phyloP scores from a whole-genome alignment of 1,140 invertebrate species.

The Ceratina calcarata region DNA sequence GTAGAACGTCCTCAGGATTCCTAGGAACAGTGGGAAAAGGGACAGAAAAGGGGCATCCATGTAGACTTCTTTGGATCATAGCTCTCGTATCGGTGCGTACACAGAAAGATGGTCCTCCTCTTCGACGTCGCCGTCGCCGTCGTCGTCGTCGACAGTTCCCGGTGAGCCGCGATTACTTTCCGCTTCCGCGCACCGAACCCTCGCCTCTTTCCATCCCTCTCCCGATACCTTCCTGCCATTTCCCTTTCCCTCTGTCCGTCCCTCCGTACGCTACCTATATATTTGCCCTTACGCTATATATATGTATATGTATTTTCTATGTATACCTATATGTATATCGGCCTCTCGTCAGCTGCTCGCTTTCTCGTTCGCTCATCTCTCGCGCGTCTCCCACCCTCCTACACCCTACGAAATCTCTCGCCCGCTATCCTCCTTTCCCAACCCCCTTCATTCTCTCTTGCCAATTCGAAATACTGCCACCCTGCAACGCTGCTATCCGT shows the following conservation, averaged over 20 bases:
- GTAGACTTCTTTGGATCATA: constrained; percentile 27
- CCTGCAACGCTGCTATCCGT: constrained; percentile 32
- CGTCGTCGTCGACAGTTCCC: constrained; percentile 67
- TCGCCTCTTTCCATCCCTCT: constrained; percentile 69
- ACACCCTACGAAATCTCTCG: constrained; percentile 53
- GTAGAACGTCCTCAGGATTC: constrained; percentile 49
- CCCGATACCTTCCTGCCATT: constrained; percentile 58
- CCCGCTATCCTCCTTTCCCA: background rate
- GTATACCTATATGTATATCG: constrained; percentile 51
- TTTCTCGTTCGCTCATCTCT: constrained; percentile 73
- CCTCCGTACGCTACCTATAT: constrained; percentile 53
- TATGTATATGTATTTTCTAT: constrained; percentile 50
- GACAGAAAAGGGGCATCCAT: constrained; percentile 16
- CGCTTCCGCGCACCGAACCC: constrained; percentile 80
- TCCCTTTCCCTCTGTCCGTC: constrained; percentile 57
- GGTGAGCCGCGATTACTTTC: constrained; percentile 78
- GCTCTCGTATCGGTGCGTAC: too few relatives aligned
- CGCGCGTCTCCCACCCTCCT: constrained; percentile 46
- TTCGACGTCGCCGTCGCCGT: too few relatives aligned
- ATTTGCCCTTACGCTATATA: constrained; percentile 50
- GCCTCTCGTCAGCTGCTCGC: constrained; percentile 77
- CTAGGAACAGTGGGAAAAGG: constrained; percentile 27
- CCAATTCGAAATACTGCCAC: constrained; percentile 49
- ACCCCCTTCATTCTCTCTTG: constrained; percentile 28
- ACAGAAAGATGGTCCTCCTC: too few relatives aligned